Conservation (phyloP, 2,113 vertebrate species). For the Calidris pygmaea region DNA sequence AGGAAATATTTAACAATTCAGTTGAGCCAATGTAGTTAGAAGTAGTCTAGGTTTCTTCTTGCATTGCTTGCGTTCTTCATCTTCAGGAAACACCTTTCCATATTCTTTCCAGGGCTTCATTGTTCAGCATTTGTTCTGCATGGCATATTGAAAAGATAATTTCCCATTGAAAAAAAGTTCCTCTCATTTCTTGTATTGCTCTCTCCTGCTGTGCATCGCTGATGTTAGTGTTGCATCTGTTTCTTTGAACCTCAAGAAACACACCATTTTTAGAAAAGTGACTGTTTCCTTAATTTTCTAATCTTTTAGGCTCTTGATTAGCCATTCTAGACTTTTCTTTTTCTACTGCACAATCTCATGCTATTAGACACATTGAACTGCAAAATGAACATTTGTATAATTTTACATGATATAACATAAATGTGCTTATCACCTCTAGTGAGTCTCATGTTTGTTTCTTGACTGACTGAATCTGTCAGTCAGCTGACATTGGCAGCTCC, state of each 20-base stretch:
- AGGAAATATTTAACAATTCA: background rate
- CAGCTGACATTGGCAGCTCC: background rate
- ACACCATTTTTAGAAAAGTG: fast-evolving
- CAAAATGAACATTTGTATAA: background rate
- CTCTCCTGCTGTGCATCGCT: background rate
- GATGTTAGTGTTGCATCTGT: background rate
- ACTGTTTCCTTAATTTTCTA: background rate
- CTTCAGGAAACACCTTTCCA: background rate
- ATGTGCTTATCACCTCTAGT: background rate
- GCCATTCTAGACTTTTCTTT: background rate
- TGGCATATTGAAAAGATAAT: background rate
- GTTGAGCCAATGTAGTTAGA: background rate
- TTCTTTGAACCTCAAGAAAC: background rate
- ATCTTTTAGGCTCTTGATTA: background rate
- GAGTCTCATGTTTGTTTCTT: background rate
- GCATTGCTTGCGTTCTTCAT: background rate
- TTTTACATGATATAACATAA: background rate
- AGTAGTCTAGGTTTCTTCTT: background rate
- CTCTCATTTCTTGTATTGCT: background rate
- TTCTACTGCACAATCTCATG: background rate
- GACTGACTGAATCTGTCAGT: background rate
- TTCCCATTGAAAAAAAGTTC: background rate
- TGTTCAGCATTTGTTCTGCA: background rate
- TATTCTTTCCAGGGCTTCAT: background rate
- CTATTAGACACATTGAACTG: background rate